Percentiles rank a stretch among this genome's conserved stretches.
Conservation (phyloP, 2,797 vertebrate species). For the Mastacembelus armatus region DNA sequence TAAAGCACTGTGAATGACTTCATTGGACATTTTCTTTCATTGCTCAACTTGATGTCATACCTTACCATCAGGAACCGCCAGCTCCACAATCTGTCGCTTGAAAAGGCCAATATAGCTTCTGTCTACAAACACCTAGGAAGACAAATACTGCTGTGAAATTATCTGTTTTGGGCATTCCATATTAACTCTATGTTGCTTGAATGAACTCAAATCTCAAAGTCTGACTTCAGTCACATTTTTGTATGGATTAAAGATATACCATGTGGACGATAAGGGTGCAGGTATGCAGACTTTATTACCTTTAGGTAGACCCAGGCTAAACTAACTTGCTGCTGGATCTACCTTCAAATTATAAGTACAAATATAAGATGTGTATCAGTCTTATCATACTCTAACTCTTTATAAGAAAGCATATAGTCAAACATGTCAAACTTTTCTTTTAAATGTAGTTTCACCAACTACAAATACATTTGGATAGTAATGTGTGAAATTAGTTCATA, state of each 20-base stretch:
- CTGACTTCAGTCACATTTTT: too few relatives aligned
- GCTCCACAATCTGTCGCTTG: constrained; percentile 83
- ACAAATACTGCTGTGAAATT: constrained; percentile 21
- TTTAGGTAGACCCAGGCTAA: too few relatives aligned
- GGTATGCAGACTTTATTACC: neutral
- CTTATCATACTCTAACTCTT: neutral
- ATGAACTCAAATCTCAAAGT: too few relatives aligned
- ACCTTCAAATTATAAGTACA: neutral
- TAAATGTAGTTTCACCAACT: neutral
- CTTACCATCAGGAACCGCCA: constrained; percentile 89
- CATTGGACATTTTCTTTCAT: neutral
- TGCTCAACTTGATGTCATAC: constrained; percentile 74
- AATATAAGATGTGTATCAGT: neutral
- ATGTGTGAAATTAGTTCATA: neutral
- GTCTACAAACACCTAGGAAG: constrained; percentile 91
- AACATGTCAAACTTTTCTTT: neutral
- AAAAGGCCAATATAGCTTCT: constrained; percentile 89
- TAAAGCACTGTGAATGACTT: constrained; percentile 2
- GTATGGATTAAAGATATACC: too few relatives aligned
- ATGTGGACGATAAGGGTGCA: neutral
- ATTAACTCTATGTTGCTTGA: neutral
- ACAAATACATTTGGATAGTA: neutral
- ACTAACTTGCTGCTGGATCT: too few relatives aligned
- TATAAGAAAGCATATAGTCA: neutral
- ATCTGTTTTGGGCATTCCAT: neutral